Base-by-base conservation (phyloP, 1,140 invertebrate genomes). In the Nylanderia fulva region DNA sequence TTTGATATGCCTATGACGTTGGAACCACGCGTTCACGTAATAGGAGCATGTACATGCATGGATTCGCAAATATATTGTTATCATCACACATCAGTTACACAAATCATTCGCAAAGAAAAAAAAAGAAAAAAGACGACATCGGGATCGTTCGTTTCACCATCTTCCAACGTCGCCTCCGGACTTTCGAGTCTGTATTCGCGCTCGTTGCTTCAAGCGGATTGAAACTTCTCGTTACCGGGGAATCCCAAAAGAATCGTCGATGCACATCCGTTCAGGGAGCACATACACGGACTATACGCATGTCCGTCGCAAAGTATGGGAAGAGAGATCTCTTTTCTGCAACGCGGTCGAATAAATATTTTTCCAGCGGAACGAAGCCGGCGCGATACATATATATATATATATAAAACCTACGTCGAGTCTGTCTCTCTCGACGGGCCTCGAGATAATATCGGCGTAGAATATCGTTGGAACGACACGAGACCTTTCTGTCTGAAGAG, bases 301-400 rank as follows among this genome's bases (percentile, higher is more conserved):
- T 33, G 71, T 72, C 8, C 42, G 66, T 27, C 69, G 58, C 18
- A 24, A 18, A 58, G 29, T 45, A 79, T 13, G 24, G 24, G 54
- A 61, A 60, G 52, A 68, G 2, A 36, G 48, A 33, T 48, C 68
- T 63, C 56, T 85, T 29, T 29, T 64, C 36, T 52, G 29, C 66
- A 64, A 64, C 24, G 77, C 58, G 77, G 54, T 72, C 84, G 66
- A 82, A 85, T 85, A 85, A 85, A 85, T 85, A 85, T 85, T 85
- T 82, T 85, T 82, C 84, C 66, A 82, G 24, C 27, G 24, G 52
- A 82, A 71, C 36, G 66, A 82, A 82, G 52, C 52, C 45, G n/a
- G n/a, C 45, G 15, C 15, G 45, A 48, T 48, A 18, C 39, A 8
- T 42, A 29, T n/a, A n/a, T n/a, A n/a, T n/a, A n/a, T n/a, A n/a